These are phyloP conservation scores for Lordiphosa stackelbergi DNA, from an alignment of 1,140 invertebrate genomes.

Conservation along the genomic window DNA sequence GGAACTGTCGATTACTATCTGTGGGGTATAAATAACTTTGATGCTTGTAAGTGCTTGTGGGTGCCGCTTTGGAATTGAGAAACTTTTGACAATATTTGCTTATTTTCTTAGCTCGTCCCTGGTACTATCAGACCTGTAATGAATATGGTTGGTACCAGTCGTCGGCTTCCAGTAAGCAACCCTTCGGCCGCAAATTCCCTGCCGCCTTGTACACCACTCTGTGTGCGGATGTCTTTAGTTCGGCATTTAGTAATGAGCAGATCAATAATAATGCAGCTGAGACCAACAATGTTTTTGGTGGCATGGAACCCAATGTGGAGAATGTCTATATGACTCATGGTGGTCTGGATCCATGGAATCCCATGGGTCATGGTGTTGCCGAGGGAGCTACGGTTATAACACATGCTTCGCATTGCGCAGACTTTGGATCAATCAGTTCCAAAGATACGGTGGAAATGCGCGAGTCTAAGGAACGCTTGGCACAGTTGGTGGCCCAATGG, in stretches of 20 bases:
- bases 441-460: constrained; percentile 80
- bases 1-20: constrained; percentile 49
- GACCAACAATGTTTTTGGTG: constrained; percentile 82
- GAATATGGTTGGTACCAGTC: constrained; percentile 92
- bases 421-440: constrained; percentile 80
- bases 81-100: neutral
- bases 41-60: constrained; percentile 40
- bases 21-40: constrained; percentile 30
- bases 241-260: constrained; percentile 78
- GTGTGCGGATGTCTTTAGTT: constrained; percentile 83
- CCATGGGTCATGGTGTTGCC: constrained; percentile 80
- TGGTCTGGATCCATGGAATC: constrained; percentile 82
- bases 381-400: constrained; percentile 78
- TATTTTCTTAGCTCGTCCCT: constrained; percentile 79
- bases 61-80: neutral
- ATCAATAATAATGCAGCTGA: constrained; percentile 78
- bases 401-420: constrained; percentile 82
- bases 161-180: constrained; percentile 80
- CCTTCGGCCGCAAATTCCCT: constrained; percentile 82
- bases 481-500: constrained; percentile 81
- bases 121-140: constrained; percentile 90
- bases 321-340: constrained; percentile 83
- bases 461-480: constrained; percentile 80
- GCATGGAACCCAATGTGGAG: constrained; percentile 78
- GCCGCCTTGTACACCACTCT: constrained; percentile 81